Evolutionary conservation across 2,797 vertebrate species (phyloP), one percentile per base, ranked within the genome.

Genomic region (Spea hammondii): DNA sequence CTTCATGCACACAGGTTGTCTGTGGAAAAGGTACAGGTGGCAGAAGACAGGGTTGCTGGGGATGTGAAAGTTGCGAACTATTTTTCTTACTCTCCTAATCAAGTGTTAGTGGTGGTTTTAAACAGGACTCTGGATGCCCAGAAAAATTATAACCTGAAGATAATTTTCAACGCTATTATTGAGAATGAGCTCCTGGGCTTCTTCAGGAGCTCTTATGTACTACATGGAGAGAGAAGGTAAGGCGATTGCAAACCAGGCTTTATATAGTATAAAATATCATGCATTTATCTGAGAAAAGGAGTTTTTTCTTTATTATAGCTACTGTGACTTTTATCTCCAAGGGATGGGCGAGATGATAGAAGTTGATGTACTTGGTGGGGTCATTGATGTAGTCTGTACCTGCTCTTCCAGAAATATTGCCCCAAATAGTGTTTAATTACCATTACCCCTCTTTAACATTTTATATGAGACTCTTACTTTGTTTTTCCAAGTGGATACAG

Each of bases 121-220:
- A 96, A 96, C 83, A 92, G 95, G 59, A 96, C 94, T 84, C 85
- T 98, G 84, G 96, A 96, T 85, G 93, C 93, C 0, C 91, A 91
- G 83, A 88, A 90, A 68, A 90, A 93, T 70, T 98, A 98, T 89
- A 94, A 95, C 74, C 89, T 98, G 65, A 97, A 97, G 88, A 86
- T 98, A 66, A 93, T 94, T 86, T 98, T 94, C 77, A 91, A 92
- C 67, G 96, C 94, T 13, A 88, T 93, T 84, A 98, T 96, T 17
- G 95, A 98, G 85, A 94, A 98, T 72, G 96, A 98, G 86, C 94
- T 99, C 79, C 88, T 98, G 71, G 97, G 96, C 65, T 99, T 99
- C 90, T 98, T 96, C 89, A 92, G 95, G 84, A 98, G 96, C 89
- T 96, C 96, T 1, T 99, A 98, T 86, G 89, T 91, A 79, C 89